A percentile compares a stretch with the other conserved stretches of the same genome.
These are phyloP conservation scores for Drosophila varians DNA, from an alignment of 1,140 invertebrate genomes.

Conservation along the genomic window DNA sequence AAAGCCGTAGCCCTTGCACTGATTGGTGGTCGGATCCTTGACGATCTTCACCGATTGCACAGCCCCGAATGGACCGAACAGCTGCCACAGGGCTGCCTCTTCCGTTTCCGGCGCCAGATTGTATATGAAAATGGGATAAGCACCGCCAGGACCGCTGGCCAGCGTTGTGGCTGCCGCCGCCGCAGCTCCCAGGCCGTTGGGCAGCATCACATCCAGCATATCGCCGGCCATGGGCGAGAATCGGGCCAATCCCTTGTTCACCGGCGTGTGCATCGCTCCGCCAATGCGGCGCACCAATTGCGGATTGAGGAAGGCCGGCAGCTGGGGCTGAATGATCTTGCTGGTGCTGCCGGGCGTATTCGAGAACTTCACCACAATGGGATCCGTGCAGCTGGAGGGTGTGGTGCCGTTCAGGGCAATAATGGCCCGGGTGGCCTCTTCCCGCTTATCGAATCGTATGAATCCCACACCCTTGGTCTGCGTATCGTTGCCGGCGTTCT, in stretches of 20 bases:
- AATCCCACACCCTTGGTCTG: conserved; percentile 87
- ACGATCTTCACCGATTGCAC: conserved; percentile 99
- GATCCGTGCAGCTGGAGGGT: conserved; percentile 85
- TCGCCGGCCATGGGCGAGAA: conserved; percentile 93
- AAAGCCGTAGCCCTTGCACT: conserved; percentile 99
- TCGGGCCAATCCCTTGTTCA: conserved; percentile 94
- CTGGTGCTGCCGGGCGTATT: conserved; percentile 86
- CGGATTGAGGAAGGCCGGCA: conserved; percentile 85
- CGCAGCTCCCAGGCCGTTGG: conserved; percentile 89
- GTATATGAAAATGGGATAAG: conserved; percentile 99
- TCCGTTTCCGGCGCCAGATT: conserved; percentile 99
- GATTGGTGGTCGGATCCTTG: conserved; percentile 98
- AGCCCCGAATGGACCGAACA: conserved; percentile 99
- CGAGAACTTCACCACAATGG: conserved; percentile 87
- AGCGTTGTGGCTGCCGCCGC: conserved; percentile 89
- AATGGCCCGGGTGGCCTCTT: conserved; percentile 86
- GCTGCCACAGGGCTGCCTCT: conserved; percentile 98
- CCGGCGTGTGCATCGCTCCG: conserved; percentile 92
- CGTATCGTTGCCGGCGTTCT: conserved; percentile 85
- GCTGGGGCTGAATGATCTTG: conserved; percentile 83
- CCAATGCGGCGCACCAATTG: conserved; percentile 85
- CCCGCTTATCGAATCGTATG: conserved; percentile 87
- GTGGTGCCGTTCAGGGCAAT: conserved; percentile 86
- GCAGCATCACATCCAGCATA: conserved; percentile 90
- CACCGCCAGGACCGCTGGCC: conserved; percentile 85